These are phyloP conservation scores for Reticulitermes speratus DNA, from an alignment of 1,140 invertebrate species.

Conservation along the genomic window DNA sequence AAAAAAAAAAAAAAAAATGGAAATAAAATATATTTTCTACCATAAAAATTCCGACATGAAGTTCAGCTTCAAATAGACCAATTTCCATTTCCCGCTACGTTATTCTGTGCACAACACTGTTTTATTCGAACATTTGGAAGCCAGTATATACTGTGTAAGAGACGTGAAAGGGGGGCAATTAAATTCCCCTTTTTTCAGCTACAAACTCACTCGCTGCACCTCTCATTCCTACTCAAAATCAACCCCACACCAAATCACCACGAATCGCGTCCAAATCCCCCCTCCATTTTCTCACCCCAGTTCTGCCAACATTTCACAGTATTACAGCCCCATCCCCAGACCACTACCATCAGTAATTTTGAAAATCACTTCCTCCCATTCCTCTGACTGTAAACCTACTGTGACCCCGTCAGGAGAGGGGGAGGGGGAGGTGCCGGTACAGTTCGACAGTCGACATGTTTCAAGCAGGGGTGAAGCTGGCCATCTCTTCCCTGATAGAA, in stretches of 20 bases:
- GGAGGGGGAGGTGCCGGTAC: neutral
- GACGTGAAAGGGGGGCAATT: neutral
- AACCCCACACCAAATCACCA: neutral
- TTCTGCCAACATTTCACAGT: slow-evolving; percentile 4
- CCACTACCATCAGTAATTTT: slow-evolving; percentile 16
- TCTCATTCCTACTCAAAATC: slow-evolving; percentile 2
- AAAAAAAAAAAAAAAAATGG: neutral
- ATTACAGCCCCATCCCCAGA: neutral
- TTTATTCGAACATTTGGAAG: neutral
- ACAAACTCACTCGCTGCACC: neutral
- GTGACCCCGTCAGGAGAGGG: neutral
- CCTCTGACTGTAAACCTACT: neutral
- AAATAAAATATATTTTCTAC: neutral
- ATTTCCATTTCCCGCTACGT: slow-evolving; percentile 2
- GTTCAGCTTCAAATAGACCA: neutral
- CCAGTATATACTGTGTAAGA: neutral
- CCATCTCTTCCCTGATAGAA: neutral
- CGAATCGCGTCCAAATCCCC: neutral
- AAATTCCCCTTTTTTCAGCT: slow-evolving; percentile 12
- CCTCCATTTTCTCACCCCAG: neutral
- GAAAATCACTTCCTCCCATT: neutral
- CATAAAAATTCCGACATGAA: neutral
- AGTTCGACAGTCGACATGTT: slow-evolving; percentile 14
- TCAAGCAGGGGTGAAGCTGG: neutral
- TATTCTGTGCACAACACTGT: neutral